Conservation (phyloP, 92 coral and sea anemone genomes). For the Actinernus sp. region DNA sequence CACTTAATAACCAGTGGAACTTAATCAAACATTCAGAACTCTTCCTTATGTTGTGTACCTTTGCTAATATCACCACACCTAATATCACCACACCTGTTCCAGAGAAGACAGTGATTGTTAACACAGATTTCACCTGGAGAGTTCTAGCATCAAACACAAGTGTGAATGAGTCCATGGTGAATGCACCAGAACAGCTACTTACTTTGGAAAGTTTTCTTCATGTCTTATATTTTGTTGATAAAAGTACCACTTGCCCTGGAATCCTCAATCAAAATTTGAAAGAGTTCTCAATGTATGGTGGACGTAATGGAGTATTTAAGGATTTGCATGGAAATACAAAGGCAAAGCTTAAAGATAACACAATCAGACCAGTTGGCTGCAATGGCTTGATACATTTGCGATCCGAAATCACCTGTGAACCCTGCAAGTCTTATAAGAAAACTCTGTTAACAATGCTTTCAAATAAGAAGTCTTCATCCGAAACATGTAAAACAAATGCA, state of each 20-base stretch:
- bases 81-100: too few species aligned
- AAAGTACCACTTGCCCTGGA: constrained; percentile 5
- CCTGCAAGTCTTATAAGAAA: constrained; percentile 12
- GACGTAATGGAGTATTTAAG: constrained; percentile 19
- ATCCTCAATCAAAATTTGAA: constrained; percentile 3
- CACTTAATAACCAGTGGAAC: too few species aligned
- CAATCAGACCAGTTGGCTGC: constrained; percentile 17
- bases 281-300: constrained; percentile 6
- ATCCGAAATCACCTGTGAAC: constrained; percentile 1
- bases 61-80: too few species aligned
- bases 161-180: constrained; percentile 6
- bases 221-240: constrained; percentile 1
- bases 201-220: constrained; percentile 2
- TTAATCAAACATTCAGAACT: too few species aligned
- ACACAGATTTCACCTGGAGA: constrained; percentile 15
- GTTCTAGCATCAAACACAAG: constrained; percentile 9
- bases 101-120: too few species aligned
- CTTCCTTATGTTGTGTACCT: too few species aligned
- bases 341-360: constrained; percentile 11
- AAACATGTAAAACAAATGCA: not conserved
- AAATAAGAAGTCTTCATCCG: constrained; percentile 2
- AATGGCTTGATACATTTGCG: constrained; percentile 6
- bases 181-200: not conserved
- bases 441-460: constrained; percentile 26
- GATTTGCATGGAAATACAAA: constrained; percentile 15